Conservation (phyloP, 1,140 invertebrate species). For the Pectinophora gossypiella region DNA sequence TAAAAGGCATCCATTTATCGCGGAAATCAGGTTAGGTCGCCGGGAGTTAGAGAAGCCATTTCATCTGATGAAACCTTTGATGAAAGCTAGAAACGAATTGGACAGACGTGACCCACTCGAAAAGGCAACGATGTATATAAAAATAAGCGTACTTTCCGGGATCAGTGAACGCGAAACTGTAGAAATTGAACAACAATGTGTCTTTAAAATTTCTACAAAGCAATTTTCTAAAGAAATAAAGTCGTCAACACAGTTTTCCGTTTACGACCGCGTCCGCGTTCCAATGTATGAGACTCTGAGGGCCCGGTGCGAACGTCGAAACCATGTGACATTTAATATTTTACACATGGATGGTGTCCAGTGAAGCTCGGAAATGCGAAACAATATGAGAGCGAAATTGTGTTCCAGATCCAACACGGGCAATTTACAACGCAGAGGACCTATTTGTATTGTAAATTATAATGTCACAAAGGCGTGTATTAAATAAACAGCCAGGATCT, state of each 20-base stretch:
- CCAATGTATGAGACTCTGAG: too few relatives aligned
- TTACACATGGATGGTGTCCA: too few relatives aligned
- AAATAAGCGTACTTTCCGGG: too few relatives aligned
- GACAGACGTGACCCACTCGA: not conserved
- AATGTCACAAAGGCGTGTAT: not conserved
- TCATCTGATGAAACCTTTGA: not conserved
- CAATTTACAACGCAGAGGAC: not conserved
- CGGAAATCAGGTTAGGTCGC: constrained; percentile 34
- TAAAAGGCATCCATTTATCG: constrained; percentile 38
- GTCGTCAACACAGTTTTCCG: too few relatives aligned
- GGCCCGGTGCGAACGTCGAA: too few relatives aligned
- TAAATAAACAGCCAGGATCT: not conserved
- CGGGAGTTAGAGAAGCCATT: constrained; percentile 2
- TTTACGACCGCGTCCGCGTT: too few relatives aligned
- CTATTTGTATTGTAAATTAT: not conserved
- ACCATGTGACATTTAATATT: too few relatives aligned
- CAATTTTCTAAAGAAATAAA: too few relatives aligned
- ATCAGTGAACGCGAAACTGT: not conserved
- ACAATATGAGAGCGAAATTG: too few relatives aligned
- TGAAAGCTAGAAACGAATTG: constrained; percentile 2
- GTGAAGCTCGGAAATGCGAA: too few relatives aligned
- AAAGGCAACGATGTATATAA: not conserved
- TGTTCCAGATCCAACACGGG: not conserved
- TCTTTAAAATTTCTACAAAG: too few relatives aligned
- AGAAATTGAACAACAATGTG: not conserved